Percentiles rank a stretch among this genome's conserved stretches.
phyloP scores from a whole-genome alignment of 2,113 vertebrate genomes.

The Reinhardtius hippoglossoides region DNA sequence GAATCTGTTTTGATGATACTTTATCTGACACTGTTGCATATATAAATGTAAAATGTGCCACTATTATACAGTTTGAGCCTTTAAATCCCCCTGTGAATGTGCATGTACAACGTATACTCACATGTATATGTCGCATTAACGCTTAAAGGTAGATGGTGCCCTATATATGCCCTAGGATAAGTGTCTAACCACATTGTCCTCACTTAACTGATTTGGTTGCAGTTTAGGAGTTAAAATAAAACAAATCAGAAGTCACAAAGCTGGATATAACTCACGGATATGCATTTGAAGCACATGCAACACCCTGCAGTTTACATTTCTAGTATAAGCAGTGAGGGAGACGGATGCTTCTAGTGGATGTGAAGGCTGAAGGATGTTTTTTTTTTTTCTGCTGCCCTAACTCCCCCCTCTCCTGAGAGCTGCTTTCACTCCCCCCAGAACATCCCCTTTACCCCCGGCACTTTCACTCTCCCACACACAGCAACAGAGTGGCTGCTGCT shows the following conservation, averaged over 20 bases:
- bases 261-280: background rate
- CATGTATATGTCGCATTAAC: too few species aligned
- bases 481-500: slow-evolving; percentile 70
- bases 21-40: background rate
- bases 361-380: background rate
- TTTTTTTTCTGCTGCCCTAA: slow-evolving; percentile 19
- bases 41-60: background rate
- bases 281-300: too few species aligned
- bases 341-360: slow-evolving; percentile 8
- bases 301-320: background rate
- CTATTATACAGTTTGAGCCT: background rate
- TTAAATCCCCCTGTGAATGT: too few species aligned
- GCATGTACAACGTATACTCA: too few species aligned
- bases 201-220: too few species aligned
- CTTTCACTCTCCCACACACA: slow-evolving; percentile 72
- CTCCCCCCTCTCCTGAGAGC: slow-evolving; percentile 23
- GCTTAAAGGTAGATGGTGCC: too few species aligned
- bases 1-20: background rate
- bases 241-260: background rate
- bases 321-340: background rate
- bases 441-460: slow-evolving; percentile 36
- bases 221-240: too few species aligned
- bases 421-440: slow-evolving; percentile 12
- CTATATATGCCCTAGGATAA: too few species aligned
- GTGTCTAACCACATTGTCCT: too few species aligned